Percentiles rank a stretch among this genome's conserved stretches.
Conservation (phyloP, 2,113 vertebrate species). For the Dolichallabes microphthalmus region DNA sequence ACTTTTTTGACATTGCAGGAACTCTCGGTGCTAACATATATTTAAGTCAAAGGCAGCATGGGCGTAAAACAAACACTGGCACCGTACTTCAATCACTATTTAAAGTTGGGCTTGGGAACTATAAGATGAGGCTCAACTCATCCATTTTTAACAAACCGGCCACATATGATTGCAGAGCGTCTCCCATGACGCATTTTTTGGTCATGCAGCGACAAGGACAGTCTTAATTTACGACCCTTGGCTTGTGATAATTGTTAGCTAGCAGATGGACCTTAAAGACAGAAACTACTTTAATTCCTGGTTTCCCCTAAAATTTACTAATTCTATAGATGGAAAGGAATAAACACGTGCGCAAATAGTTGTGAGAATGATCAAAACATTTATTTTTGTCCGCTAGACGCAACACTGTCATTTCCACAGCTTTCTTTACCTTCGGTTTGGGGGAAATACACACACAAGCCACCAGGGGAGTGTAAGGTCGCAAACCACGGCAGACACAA, state of each 20-base stretch:
- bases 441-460: slow-evolving; percentile 52
- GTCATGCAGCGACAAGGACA: slow-evolving; percentile 67
- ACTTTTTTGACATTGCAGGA: not conserved
- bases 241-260: slow-evolving; percentile 76
- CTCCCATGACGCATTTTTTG: slow-evolving; percentile 69
- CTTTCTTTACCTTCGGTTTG: slow-evolving; percentile 73
- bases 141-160: slow-evolving; percentile 66
- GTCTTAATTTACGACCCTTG: slow-evolving; percentile 71
- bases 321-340: slow-evolving; percentile 68
- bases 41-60: not conserved
- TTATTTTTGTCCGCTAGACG: slow-evolving; percentile 68
- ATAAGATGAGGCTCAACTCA: slow-evolving; percentile 54
- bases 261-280: slow-evolving; percentile 67
- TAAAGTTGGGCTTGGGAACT: slow-evolving; percentile 58
- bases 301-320: slow-evolving; percentile 64
- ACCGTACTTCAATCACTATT: slow-evolving; percentile 49
- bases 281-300: slow-evolving; percentile 69
- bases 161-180: slow-evolving; percentile 70
- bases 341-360: slow-evolving; percentile 68
- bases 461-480: slow-evolving; percentile 62
- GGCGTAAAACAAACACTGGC: slow-evolving; percentile 9
- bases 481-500: slow-evolving; percentile 63
- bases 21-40: not conserved
- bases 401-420: slow-evolving; percentile 70
- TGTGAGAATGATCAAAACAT: slow-evolving; percentile 70